These are phyloP conservation scores for Catharus fuscescens DNA, from an alignment of 2,113 vertebrate species.

Conservation along the genomic window DNA sequence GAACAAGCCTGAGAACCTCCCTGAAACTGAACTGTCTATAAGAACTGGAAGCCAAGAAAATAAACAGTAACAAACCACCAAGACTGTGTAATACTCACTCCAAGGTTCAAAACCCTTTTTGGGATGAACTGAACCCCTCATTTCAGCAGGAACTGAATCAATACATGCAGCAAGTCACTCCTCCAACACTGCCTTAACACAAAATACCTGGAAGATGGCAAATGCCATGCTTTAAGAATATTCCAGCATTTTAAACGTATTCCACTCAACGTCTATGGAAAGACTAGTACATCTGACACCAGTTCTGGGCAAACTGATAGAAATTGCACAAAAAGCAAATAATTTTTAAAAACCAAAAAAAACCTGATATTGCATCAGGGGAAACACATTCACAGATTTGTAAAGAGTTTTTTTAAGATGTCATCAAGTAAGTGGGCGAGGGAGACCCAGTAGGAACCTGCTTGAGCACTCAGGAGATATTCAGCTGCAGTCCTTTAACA, in stretches of 20 bases:
- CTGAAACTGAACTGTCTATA: neutral
- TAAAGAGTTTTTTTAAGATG: neutral
- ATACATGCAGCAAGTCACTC: rapidly evolving
- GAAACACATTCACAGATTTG: neutral
- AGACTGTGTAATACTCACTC: neutral
- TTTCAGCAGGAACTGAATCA: neutral
- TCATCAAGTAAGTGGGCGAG: neutral
- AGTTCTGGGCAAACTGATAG: neutral
- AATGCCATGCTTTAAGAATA: neutral
- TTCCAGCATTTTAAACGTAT: neutral
- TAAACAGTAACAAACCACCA: neutral
- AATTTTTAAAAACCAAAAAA: rapidly evolving
- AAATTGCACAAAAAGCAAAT: neutral
- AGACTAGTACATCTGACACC: neutral
- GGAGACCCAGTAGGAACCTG: neutral
- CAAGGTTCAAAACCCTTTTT: neutral
- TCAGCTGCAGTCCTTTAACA: neutral
- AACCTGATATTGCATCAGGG: rapidly evolving
- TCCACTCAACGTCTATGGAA: neutral
- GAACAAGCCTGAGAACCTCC: neutral
- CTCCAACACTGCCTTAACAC: rapidly evolving
- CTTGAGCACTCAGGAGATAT: neutral
- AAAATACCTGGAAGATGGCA: neutral
- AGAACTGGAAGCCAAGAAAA: neutral
- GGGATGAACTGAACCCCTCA: neutral